Evolutionary conservation across 2,113 vertebrate genomes (phyloP).

Genomic region (Charina bottae): DNA sequence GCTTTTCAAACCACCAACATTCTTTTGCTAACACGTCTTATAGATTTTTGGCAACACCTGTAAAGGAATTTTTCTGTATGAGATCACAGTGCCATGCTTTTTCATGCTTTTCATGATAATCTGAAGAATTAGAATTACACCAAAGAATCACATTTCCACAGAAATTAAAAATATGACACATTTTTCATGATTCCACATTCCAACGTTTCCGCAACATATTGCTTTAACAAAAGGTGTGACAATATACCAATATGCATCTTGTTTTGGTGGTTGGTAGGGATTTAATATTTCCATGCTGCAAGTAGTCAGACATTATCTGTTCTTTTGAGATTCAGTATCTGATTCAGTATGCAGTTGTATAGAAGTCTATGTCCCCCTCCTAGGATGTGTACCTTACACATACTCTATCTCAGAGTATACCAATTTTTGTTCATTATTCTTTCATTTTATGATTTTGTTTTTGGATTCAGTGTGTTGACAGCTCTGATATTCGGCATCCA

Average conservation of each 20-base stretch:
- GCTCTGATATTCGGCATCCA: conserved; percentile 88
- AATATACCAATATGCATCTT: background rate
- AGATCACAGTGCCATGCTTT: background rate
- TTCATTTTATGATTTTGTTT: conserved; percentile 34
- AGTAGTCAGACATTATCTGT: background rate
- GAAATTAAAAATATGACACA: background rate
- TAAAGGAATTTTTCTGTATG: background rate
- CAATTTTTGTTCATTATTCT: background rate
- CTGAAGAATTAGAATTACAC: background rate
- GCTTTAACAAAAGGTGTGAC: background rate
- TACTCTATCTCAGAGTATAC: background rate
- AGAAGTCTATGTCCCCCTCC: background rate
- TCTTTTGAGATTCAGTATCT: too few relatives aligned
- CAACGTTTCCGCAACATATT: too few relatives aligned
- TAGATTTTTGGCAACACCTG: background rate
- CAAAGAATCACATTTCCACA: background rate
- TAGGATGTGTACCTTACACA: background rate
- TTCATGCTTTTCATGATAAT: background rate
- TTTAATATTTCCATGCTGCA: background rate
- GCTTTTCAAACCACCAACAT: background rate
- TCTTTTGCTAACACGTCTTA: background rate
- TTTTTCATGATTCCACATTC: background rate
- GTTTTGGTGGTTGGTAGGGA: background rate
- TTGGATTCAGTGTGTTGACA: conserved; percentile 86
- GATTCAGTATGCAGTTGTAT: background rate